These are phyloP conservation scores for Actinia equina DNA, from an alignment of 64 coral and sea anemone genomes.

Conservation along the genomic window DNA sequence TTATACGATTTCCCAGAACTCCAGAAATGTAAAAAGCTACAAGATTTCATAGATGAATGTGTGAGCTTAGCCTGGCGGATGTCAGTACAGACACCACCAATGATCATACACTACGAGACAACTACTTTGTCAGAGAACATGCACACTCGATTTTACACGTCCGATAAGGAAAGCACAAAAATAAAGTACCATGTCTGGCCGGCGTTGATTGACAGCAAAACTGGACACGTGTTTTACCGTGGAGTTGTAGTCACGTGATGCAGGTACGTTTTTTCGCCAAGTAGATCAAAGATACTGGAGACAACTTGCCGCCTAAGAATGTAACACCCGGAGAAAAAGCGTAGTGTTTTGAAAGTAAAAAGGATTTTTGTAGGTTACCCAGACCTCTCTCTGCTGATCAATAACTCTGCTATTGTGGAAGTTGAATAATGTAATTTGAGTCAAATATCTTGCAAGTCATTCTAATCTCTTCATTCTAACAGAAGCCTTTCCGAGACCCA, in stretches of 20 bases:
- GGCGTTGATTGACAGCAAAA: conserved; percentile 73
- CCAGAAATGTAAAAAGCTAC: conserved; percentile 56
- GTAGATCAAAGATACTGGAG: no score
- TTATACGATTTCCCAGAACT: conserved; percentile 95
- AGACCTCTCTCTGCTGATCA: no score
- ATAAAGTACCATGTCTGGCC: conserved; percentile 91
- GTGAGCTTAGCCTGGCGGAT: conserved; percentile 81
- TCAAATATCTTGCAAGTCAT: no score
- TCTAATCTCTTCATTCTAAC: no score
- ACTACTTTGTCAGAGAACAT: conserved; percentile 39
- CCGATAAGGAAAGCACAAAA: conserved; percentile 26
- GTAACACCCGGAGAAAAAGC: no score
- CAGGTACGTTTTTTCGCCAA: no score
- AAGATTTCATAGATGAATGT: conserved; percentile 75
- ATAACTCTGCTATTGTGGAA: no score
- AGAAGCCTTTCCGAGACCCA: no score
- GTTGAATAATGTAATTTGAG: no score
- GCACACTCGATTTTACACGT: conserved; percentile 66
- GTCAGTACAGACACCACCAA: conserved; percentile 62
- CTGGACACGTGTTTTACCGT: conserved; percentile 61
- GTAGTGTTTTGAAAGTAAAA: no score
- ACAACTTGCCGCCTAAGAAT: no score
- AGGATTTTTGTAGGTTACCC: no score
- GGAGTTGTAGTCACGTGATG: conserved; percentile 78
- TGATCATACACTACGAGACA: conserved; percentile 68